These are phyloP conservation scores for Congeria kusceri DNA, from an alignment of 2,888 invertebrate genomes.

Conservation along the genomic window DNA sequence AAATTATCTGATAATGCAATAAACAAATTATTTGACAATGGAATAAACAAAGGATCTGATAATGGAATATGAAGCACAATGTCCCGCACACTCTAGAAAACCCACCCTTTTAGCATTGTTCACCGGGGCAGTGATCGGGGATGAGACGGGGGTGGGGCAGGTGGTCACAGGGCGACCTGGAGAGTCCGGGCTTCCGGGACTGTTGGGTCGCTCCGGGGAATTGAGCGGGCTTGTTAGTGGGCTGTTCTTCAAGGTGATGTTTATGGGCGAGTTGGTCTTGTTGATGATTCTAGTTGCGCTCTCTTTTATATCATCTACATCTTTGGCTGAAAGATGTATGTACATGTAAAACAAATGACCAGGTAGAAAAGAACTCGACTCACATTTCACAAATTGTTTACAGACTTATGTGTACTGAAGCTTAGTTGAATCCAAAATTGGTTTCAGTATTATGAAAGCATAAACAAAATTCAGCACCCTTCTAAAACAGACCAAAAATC, in stretches of 20 bases:
- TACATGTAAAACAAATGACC: too few relatives aligned
- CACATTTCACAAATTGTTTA: too few relatives aligned
- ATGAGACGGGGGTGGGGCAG: conserved; percentile 70
- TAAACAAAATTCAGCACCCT: too few relatives aligned
- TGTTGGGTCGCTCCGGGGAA: conserved; percentile 75
- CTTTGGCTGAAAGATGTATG: conserved; percentile 70
- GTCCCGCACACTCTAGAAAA: conserved; percentile 44
- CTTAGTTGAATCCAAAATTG: too few relatives aligned
- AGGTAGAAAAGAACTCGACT: too few relatives aligned
- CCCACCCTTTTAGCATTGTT: conserved; percentile 54
- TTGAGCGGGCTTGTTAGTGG: conserved; percentile 72
- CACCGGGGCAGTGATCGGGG: conserved; percentile 63
- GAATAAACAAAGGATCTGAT: too few relatives aligned
- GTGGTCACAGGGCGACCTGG: conserved; percentile 67
- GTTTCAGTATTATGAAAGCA: too few relatives aligned
- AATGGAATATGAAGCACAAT: too few relatives aligned
- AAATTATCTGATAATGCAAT: too few relatives aligned
- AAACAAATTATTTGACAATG: too few relatives aligned
- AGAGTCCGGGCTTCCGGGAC: conserved; percentile 69
- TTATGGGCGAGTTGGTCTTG: conserved; percentile 75
- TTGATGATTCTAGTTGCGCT: conserved; percentile 73
- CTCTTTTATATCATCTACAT: conserved; percentile 77
- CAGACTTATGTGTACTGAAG: too few relatives aligned
- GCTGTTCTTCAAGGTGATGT: conserved; percentile 71
- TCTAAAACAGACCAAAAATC: too few relatives aligned